A percentile compares a stretch with the other conserved stretches of the same genome.
phyloP scores from a whole-genome alignment of 2,888 invertebrate genomes.

The Sarcophaga carnaria region DNA sequence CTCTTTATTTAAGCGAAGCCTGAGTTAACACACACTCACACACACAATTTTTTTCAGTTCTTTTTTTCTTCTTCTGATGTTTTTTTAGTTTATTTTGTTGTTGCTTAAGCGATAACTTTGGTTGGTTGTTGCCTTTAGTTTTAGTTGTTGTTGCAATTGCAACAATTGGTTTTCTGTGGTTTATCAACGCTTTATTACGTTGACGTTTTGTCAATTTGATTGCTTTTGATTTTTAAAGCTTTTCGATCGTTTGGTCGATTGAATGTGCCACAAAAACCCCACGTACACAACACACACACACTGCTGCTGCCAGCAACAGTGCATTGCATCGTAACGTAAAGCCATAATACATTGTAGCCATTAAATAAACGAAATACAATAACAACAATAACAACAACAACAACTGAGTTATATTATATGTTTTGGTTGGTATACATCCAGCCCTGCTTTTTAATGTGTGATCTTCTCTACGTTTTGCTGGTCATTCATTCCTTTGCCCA shows the following conservation, averaged over 20 bases:
- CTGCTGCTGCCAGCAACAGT: slow-evolving; percentile 13
- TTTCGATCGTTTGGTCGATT: slow-evolving; percentile 68
- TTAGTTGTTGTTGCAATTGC: too few relatives aligned
- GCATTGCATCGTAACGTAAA: slow-evolving; percentile 44
- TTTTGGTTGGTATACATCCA: not conserved
- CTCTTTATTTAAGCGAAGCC: slow-evolving; percentile 7
- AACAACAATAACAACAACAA: slow-evolving; percentile 26
- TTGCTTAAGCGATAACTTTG: too few relatives aligned
- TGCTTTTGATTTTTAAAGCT: slow-evolving; percentile 76
- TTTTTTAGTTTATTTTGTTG: too few relatives aligned
- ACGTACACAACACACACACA: slow-evolving; percentile 4
- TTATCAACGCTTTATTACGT: slow-evolving; percentile 80
- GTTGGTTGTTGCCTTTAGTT: too few relatives aligned
- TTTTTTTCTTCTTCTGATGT: too few relatives aligned
- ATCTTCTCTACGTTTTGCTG: not conserved
- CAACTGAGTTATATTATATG: not conserved
- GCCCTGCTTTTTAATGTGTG: not conserved
- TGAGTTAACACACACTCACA: not conserved
- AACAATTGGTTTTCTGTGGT: slow-evolving; percentile 73
- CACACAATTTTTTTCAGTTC: too few relatives aligned
- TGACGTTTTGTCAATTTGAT: slow-evolving; percentile 80
- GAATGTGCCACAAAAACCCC: slow-evolving; percentile 60
- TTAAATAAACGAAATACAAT: slow-evolving; percentile 33
- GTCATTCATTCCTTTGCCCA: slow-evolving; percentile 43
- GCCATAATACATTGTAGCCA: slow-evolving; percentile 63